Evolutionary conservation across 1,140 invertebrate genomes (phyloP), one percentile per base, ranked within the genome.

Genomic region (Drosophila kohkoa): DNA sequence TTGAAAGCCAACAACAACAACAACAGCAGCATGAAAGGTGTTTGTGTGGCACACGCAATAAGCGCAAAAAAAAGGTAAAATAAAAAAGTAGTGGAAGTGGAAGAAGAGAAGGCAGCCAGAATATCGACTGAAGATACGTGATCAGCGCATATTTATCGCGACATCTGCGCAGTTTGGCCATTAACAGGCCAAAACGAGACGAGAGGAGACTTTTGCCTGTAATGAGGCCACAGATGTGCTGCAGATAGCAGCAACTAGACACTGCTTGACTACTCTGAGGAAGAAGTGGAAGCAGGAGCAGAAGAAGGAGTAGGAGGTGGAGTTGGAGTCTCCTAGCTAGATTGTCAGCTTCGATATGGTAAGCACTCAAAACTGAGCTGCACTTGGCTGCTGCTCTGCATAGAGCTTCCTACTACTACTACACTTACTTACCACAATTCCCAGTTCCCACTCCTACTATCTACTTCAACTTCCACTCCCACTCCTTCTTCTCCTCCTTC

Each of bases 71-170:
- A 32, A 11, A 32, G 51, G 70, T 82, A 66, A 62, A 75, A 32
- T 13, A 15, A n/a, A n/a, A n/a, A n/a, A n/a, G n/a, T n/a, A n/a
- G n/a, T n/a, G n/a, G n/a, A n/a, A n/a, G n/a, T n/a, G n/a, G n/a
- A n/a, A 16, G 6, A 48, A 41, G 10, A 13, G 16, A 7, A 55
- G 51, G 28, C 28, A 65, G n/a, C 7, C 20, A 49, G 45, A 65
- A 75, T 66, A 54, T 82, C 66, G 80, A 38, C 65, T 77, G 71
- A 63, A 70, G 82, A 87, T 86, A 89, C 83, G 77, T 88, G 80
- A 88, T 88, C 83, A 77, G 79, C 81, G 83, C 81, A 89, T 89
- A 88, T 89, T 88, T 88, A 88, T 88, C 85, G 83, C 73, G 59
- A 77, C 80, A 88, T 88, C 83, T 75, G 60, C 38, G 16, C 58